Evolutionary conservation across 2,113 vertebrate species (phyloP).

Genomic region (Leptosomus discolor): DNA sequence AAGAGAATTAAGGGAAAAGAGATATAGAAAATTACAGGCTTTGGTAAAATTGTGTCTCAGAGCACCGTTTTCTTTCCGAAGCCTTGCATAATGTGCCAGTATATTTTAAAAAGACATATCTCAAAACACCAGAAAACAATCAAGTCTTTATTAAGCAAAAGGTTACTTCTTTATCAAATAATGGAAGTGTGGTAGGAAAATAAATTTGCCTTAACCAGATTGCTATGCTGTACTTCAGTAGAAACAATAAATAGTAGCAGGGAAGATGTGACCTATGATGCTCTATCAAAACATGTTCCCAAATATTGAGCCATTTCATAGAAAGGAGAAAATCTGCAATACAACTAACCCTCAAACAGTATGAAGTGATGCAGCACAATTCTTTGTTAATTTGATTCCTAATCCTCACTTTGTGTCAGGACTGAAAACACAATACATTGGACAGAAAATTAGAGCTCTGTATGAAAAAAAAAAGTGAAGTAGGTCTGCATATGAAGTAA

Average conservation of each 20-base stretch:
- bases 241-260: background rate
- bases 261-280: background rate
- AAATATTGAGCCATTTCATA: background rate
- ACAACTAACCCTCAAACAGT: background rate
- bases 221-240: background rate
- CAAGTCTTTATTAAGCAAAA: background rate
- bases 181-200: background rate
- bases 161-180: background rate
- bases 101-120: background rate
- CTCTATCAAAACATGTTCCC: background rate
- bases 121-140: background rate
- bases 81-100: background rate
- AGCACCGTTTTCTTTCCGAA: background rate
- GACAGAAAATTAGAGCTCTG: background rate
- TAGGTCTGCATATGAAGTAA: background rate
- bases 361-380: background rate
- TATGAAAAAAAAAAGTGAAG: background rate
- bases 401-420: background rate
- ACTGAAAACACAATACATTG: background rate
- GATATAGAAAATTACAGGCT: slow-evolving; percentile 7
- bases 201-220: background rate
- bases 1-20: background rate
- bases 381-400: background rate
- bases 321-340: background rate
- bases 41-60: background rate